Evolutionary conservation across 2,113 vertebrate genomes (phyloP).

Genomic region (Psilopogon haemacephalus): DNA sequence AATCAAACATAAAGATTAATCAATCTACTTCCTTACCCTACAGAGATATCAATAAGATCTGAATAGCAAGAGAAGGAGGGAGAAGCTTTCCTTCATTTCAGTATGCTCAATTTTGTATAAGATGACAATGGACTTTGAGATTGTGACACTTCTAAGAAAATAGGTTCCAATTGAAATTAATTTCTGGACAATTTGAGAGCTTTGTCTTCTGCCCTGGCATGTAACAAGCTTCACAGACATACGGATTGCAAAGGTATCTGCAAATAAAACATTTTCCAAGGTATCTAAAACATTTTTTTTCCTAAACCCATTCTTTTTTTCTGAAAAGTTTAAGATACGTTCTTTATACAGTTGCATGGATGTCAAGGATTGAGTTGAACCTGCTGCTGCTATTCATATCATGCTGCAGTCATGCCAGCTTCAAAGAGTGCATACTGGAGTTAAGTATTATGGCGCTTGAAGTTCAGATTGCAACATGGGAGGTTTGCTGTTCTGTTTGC

Average conservation of each 20-base stretch:
- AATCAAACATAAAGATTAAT: background rate
- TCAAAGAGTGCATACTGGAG: no score
- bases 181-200: background rate
- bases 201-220: background rate
- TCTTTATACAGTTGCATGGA: background rate
- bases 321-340: background rate
- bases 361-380: no score
- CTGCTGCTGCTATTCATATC: no score
- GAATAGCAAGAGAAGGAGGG: background rate
- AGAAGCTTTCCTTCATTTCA: background rate
- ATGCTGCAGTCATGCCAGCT: no score
- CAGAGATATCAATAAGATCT: background rate
- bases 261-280: conserved; percentile 2
- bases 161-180: background rate
- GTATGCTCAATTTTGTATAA: background rate
- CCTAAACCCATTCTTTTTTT: background rate
- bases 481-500: no score
- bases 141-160: background rate
- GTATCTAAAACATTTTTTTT: background rate
- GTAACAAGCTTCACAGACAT: background rate
- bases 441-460: no score
- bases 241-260: background rate
- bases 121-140: background rate
- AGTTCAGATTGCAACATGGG: no score
- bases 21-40: background rate